Percentiles rank a stretch among this genome's conserved stretches.
These are phyloP conservation scores for Dicyema japonicum DNA, from an alignment of 1,140 invertebrate genomes.

Conservation along the genomic window DNA sequence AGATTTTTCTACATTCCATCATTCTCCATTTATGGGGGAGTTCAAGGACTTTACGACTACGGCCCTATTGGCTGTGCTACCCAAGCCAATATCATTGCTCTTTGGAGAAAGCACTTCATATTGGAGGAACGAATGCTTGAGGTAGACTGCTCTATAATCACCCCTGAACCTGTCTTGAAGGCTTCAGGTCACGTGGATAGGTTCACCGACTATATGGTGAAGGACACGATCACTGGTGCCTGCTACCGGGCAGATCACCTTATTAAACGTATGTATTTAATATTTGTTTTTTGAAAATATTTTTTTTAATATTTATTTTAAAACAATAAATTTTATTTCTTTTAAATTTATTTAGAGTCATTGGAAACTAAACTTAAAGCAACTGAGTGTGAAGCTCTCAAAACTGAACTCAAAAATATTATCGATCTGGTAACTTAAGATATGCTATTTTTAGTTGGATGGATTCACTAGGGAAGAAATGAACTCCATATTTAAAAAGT, in stretches of 20 bases:
- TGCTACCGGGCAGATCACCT: slow-evolving; percentile 85
- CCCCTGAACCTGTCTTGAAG: slow-evolving; percentile 71
- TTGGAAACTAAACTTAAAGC: not conserved
- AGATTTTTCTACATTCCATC: slow-evolving; percentile 92
- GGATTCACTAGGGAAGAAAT: slow-evolving; percentile 59
- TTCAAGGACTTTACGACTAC: slow-evolving; percentile 62
- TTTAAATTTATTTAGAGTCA: slow-evolving; percentile 1
- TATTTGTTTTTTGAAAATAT: too few relatives aligned
- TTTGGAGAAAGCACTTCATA: slow-evolving; percentile 80
- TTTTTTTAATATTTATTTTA: not conserved
- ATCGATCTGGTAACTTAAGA: too few relatives aligned
- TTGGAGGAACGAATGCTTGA: slow-evolving; percentile 91
- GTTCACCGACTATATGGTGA: slow-evolving; percentile 96
- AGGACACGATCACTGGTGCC: slow-evolving; percentile 68
- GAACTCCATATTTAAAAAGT: slow-evolving; percentile 42
- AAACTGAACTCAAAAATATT: too few relatives aligned
- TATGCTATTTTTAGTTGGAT: too few relatives aligned
- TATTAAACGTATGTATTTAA: slow-evolving; percentile 34
- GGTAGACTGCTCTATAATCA: slow-evolving; percentile 80
- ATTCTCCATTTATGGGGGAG: slow-evolving; percentile 91
- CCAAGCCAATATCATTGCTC: slow-evolving; percentile 61
- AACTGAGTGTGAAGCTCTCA: too few relatives aligned
- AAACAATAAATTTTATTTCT: slow-evolving; percentile 2
- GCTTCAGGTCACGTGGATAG: slow-evolving; percentile 91
- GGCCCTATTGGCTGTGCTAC: slow-evolving; percentile 95